A percentile compares a stretch with the other conserved stretches of the same genome.
Evolutionary conservation across 2,888 invertebrate species (phyloP).

Genomic region (Thumatha senex): DNA sequence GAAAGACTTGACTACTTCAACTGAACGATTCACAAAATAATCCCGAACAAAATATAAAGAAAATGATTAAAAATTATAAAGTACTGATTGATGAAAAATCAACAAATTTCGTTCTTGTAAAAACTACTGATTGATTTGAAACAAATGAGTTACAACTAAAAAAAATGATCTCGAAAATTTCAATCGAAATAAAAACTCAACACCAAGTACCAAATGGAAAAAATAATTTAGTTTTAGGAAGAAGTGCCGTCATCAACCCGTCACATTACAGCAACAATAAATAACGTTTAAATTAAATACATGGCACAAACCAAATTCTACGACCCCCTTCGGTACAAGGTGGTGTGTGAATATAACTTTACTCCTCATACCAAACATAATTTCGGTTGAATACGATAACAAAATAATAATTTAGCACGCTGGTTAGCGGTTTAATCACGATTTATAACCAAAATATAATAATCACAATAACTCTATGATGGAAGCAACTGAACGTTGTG

Average conservation of each 20-base stretch:
- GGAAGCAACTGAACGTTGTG: constrained; percentile 75
- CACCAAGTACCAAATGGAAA: constrained; percentile 77
- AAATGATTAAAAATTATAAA: constrained; percentile 42
- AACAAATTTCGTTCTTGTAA: constrained; percentile 59
- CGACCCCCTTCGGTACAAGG: constrained; percentile 70
- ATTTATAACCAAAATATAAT: constrained; percentile 53
- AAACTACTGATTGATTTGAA: constrained; percentile 63
- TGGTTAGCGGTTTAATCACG: constrained; percentile 66
- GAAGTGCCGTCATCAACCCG: constrained; percentile 60
- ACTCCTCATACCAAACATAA: constrained; percentile 45
- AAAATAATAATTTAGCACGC: constrained; percentile 60
- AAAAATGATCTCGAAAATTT: constrained; percentile 58
- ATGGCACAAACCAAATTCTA: constrained; percentile 80
- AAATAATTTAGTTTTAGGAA: constrained; percentile 68
- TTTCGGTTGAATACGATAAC: constrained; percentile 63
- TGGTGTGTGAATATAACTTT: constrained; percentile 51
- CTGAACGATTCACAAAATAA: constrained; percentile 40
- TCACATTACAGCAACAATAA: constrained; percentile 65
- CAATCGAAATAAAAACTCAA: constrained; percentile 63
- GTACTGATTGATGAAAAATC: constrained; percentile 38
- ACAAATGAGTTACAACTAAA: constrained; percentile 46
- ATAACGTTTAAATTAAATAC: constrained; percentile 77
- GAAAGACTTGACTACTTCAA: constrained; percentile 73
- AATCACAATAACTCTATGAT: constrained; percentile 73
- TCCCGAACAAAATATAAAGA: constrained; percentile 36